phyloP scores from a whole-genome alignment of 1,140 invertebrate genomes.

The Heliconius hewitsoni region DNA sequence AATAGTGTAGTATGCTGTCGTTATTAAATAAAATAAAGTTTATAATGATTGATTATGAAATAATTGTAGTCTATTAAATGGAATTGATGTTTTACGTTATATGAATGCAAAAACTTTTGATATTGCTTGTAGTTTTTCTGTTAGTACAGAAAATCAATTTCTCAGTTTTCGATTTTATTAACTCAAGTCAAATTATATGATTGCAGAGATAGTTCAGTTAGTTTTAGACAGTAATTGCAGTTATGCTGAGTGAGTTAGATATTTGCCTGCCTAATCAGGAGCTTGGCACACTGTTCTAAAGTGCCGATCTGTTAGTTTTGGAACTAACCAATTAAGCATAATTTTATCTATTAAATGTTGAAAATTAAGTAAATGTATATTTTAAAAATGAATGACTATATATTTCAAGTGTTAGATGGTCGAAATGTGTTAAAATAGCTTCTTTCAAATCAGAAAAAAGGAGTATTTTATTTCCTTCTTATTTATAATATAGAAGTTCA shows the following conservation, averaged over 20 bases:
- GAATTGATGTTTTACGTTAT: neutral
- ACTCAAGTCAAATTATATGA: slow-evolving; percentile 21
- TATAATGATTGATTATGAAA: neutral
- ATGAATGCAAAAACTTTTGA: neutral
- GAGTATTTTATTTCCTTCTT: neutral
- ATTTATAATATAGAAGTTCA: neutral
- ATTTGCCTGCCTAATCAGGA: slow-evolving; percentile 29
- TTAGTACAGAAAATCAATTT: neutral
- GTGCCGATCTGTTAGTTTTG: slow-evolving; percentile 21
- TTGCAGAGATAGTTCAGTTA: slow-evolving; percentile 13
- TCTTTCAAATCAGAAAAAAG: too few species aligned
- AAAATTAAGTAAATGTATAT: neutral
- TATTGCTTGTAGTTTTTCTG: neutral
- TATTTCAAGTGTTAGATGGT: too few species aligned
- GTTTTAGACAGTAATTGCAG: slow-evolving; percentile 32
- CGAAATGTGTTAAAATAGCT: too few species aligned
- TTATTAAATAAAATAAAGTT: neutral
- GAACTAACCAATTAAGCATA: slow-evolving; percentile 4
- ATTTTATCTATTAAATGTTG: neutral
- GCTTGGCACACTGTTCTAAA: slow-evolving; percentile 18
- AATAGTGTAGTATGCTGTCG: neutral
- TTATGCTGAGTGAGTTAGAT: slow-evolving; percentile 27
- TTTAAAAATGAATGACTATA: neutral
- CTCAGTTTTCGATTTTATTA: neutral
- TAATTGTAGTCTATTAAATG: neutral